Evolutionary conservation across 2,797 vertebrate genomes (phyloP), one percentile per base, ranked within the genome.

Genomic region (Gallinago nigripennis): DNA sequence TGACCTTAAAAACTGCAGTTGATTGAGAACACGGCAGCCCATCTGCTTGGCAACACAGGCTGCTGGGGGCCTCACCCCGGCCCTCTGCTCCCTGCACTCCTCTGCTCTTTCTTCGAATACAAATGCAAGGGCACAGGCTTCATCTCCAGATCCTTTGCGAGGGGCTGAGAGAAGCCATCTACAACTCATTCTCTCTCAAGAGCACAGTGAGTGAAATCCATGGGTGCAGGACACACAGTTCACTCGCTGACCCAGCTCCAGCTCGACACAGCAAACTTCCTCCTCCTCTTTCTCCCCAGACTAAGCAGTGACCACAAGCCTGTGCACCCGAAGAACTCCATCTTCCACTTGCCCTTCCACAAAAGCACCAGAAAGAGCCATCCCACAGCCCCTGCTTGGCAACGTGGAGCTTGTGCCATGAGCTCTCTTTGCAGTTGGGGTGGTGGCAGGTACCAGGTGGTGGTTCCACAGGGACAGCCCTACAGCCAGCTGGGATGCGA

Each of bases 1-100:
- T 94, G 95, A 97, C 93, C 93, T 97, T 95, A 95, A 95, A 96
- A 97, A 95, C 93, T 93, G 88, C 88, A 87, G 88, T 92, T 95
- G 93, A 95, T 95, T 82, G 90, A 85, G 96, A 95, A 94, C 95
- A 96, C 30, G 35, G 92, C 94, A 87, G 93, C 78, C 95, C 93
- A 95, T 94, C 95, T 96, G 96, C 86, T 95, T 68, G 86, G 94
- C 94, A 91, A 48, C 78, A 41, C 30, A 2, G 92, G 92, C 90
- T 97, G 93, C 84, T 93, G 92, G 79, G 92, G 88, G 94, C 72
- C 92, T 94, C 78, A n/a, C 92, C 91, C 90, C 75, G 15, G 89
- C 69, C 12, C 63, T 21, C 87, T 81, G 93, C 84, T 90, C 88
- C 83, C 90, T 82, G 88, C 77, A 18, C 88, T 77, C 25, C 72